These are phyloP conservation scores for Cheilosia grossa DNA, from an alignment of 2,888 invertebrate species.

Conservation along the genomic window DNA sequence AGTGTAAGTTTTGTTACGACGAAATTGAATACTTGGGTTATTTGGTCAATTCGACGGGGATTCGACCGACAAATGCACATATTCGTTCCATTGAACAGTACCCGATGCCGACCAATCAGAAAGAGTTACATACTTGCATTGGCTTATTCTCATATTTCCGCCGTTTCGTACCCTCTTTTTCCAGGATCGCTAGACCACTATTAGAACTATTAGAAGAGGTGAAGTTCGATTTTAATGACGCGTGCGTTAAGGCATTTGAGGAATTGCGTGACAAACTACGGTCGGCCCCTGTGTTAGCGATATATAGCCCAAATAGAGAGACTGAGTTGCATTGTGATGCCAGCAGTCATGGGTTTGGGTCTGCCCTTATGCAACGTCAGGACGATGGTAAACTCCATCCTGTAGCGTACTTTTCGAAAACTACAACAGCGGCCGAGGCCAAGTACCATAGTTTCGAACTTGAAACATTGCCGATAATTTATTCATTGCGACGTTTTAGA, in stretches of 20 bases:
- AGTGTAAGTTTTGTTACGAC: constrained; percentile 18
- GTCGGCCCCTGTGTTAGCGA: constrained; percentile 76
- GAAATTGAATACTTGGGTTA: constrained; percentile 28
- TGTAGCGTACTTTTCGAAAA: constrained; percentile 79
- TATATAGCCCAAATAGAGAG: constrained; percentile 76
- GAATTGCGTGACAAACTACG: constrained; percentile 30
- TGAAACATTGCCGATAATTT: constrained; percentile 77
- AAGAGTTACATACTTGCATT: constrained; percentile 40
- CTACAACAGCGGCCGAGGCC: constrained; percentile 73
- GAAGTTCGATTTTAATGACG: constrained; percentile 25
- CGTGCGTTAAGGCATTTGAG: constrained; percentile 40
- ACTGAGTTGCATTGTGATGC: constrained; percentile 79
- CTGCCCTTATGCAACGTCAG: constrained; percentile 76
- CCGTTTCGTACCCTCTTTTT: constrained; percentile 44
- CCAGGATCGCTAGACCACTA: constrained; percentile 51
- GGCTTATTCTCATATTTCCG: constrained; percentile 58
- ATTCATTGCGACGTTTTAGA: constrained; percentile 75
- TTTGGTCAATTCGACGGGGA: constrained; percentile 1
- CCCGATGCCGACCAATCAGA: background rate
- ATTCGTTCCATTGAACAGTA: background rate
- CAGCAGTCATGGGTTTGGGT: constrained; percentile 77
- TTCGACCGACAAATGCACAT: constrained; percentile 10
- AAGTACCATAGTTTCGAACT: constrained; percentile 78
- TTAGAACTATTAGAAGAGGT: constrained; percentile 34
- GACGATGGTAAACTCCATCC: constrained; percentile 77